Base-by-base conservation (phyloP, 2,113 vertebrate genomes). In the Sinocyclocheilus grahami region DNA sequence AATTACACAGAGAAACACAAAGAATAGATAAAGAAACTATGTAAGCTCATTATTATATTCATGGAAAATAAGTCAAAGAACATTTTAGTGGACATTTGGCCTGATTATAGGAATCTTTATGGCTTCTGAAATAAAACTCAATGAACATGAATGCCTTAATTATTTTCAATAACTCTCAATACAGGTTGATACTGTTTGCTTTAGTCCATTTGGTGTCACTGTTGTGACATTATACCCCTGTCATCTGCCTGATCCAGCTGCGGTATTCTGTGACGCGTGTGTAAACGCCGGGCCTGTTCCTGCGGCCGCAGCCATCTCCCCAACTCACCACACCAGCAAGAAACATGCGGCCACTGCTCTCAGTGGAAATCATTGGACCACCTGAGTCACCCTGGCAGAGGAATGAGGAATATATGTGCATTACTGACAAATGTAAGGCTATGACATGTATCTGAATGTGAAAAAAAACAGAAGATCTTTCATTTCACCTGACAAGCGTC, bases 291-390 rank as follows among this genome's bases (percentile, higher is more conserved):
- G 98, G 98, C 87, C 97, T 99, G 90, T 97, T 94, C 65, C 95
- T 95, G 86, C 96, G 96, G 0, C 97, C 98, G 0, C 98, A 99
- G 85, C 98, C 98, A 0, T 98, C 96, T 0, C 98, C 98, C 97
- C 97, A 99, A 90, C 97, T 99, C 74, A 99, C 97, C 14, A 99
- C 92, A 0, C 98, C 98, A 0, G 96, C 97, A 91, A 98, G 94
- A 91, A 98, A 98, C 88, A 94, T 94, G 1, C 93, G 93, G 0
- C 12, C 88, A 0, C 65, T 84, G 0, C 85, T 89, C 0, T 96
- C 93, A 20, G 94, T 92, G 39, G 95, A 96, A 83, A 96, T 95
- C 91, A 99, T 91, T 0, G 98, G 98, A 0, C 98, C 98, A 0
- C 98, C 97, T 0, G 98, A 99, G 65, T 99, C 98, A 0, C 98